Evolutionary conservation across 2,888 invertebrate species (phyloP).

Genomic region (Eilema sororculum): DNA sequence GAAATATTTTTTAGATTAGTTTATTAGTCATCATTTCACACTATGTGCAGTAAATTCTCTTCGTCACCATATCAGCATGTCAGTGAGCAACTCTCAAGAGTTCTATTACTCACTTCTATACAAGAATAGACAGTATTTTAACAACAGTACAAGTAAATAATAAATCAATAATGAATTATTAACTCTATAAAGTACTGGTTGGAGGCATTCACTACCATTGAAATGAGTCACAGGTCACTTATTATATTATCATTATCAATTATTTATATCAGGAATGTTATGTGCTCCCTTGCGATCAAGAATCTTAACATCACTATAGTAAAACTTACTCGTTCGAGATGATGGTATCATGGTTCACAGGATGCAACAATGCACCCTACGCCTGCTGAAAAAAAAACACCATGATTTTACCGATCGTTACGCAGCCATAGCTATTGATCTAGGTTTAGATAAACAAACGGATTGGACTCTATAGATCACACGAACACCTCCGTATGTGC

Average conservation of each 20-base stretch:
- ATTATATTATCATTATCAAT: not conserved
- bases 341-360: slow-evolving; percentile 93
- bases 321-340: slow-evolving; percentile 92
- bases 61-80: not conserved
- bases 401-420: slow-evolving; percentile 59
- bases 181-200: not conserved
- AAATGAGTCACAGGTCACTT: slow-evolving; percentile 11
- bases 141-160: not conserved
- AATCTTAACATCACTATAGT: not conserved
- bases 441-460: slow-evolving; percentile 37
- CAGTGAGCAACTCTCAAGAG: not conserved
- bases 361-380: slow-evolving; percentile 88
- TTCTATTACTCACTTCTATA: not conserved
- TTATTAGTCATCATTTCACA: not conserved
- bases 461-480: slow-evolving; percentile 37
- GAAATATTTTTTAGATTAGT: not conserved
- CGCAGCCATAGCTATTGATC: slow-evolving; percentile 68
- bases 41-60: not conserved
- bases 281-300: not conserved
- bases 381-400: slow-evolving; percentile 81
- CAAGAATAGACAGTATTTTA: not conserved
- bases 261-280: not conserved
- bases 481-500: slow-evolving; percentile 57
- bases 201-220: not conserved
- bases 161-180: not conserved